phyloP scores from a whole-genome alignment of 1,140 invertebrate species.

The Scaptomyza hsui region DNA sequence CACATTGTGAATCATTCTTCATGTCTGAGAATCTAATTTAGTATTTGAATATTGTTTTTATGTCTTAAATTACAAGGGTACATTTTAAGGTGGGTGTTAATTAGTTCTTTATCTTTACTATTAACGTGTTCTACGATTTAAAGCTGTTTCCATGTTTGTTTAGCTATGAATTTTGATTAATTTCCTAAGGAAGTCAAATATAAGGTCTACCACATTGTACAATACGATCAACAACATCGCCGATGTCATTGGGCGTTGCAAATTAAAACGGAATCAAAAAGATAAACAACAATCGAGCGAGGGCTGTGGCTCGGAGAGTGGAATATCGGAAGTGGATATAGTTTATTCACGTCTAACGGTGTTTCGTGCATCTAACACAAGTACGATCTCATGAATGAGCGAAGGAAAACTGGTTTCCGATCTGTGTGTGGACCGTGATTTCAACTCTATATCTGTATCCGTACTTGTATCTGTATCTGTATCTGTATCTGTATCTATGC shows the following conservation, averaged over 20 bases:
- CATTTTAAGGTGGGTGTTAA: no score
- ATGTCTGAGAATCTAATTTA: no score
- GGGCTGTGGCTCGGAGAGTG: slow-evolving; percentile 8
- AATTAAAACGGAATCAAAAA: slow-evolving; percentile 35
- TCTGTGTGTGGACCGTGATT: slow-evolving; percentile 8
- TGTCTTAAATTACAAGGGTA: no score
- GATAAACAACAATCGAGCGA: slow-evolving; percentile 23
- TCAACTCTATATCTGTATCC: not conserved
- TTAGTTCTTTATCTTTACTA: not conserved
- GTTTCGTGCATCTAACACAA: slow-evolving; percentile 48
- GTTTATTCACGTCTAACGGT: slow-evolving; percentile 68
- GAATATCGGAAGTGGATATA: slow-evolving; percentile 60
- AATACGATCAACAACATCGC: not conserved
- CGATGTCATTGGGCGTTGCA: slow-evolving; percentile 34
- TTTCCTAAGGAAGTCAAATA: slow-evolving; percentile 45
- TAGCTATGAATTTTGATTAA: slow-evolving; percentile 32
- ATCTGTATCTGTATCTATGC: slow-evolving; percentile 21
- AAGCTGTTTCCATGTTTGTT: not conserved
- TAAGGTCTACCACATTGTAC: slow-evolving; percentile 4
- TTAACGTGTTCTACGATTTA: not conserved
- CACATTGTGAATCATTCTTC: no score
- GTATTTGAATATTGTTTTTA: no score
- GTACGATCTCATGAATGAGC: slow-evolving; percentile 27
- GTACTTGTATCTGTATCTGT: slow-evolving; percentile 9
- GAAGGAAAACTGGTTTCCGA: slow-evolving; percentile 70